Base-by-base conservation (phyloP, 1,140 invertebrate species). In the Aphis gossypii region DNA sequence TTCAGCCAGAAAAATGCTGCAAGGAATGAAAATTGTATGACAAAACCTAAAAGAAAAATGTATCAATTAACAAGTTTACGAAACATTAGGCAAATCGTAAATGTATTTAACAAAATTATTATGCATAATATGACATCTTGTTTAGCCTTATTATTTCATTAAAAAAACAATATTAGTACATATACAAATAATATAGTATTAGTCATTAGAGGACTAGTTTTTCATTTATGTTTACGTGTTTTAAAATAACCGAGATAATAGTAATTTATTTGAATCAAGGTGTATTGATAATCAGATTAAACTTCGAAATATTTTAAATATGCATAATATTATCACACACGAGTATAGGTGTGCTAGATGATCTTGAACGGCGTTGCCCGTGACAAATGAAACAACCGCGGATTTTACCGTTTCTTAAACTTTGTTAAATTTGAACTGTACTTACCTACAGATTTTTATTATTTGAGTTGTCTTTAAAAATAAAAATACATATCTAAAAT, bases 1-100 rank as follows among this genome's bases (percentile, higher is more conserved):
- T 96, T 96, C 94, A 97, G 96, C 97, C 97, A 98, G 76, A 96
- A 96, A 94, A 97, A 97, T 30, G 97, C 95, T 1, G 96, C 96
- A 76, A 97, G 95, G 94, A 95, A 95, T 14, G 94, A 94, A 84
- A 96, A 96, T 8, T 96, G 94, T 93, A 95, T 95, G 14, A 94
- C 82, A 76, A 95, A 95, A 41, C 94, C 95, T 95, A 83, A 93
- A 84, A 84, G 25, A 91, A 35, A 44, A n/a, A 4, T 54, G 5
- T n/a, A 76, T 5, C 30, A 76, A 76, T 68, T 18, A 14, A 51
- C 48, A 51, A 20, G 14, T 76, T 76, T n/a, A 76, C 30, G 14
- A 76, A 76, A 68, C 3, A 68, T 68, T 68, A 41, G 38, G 38
- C 0, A 41, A 41, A 41, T 41, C 38, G 38, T 41, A 68, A 76